Evolutionary conservation across 2,113 vertebrate genomes (phyloP).

Genomic region (Podilymbus podiceps): DNA sequence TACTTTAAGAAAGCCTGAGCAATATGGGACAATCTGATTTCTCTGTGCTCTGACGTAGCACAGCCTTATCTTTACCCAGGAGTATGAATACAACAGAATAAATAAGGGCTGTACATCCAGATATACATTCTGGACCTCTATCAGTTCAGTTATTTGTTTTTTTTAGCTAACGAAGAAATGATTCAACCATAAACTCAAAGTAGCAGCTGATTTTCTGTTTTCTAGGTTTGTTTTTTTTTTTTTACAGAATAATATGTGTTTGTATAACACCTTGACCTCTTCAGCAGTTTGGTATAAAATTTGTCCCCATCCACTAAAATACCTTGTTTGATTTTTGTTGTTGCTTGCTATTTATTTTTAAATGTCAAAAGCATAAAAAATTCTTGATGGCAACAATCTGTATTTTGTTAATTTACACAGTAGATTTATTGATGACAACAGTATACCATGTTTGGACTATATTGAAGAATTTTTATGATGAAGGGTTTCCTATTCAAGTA

Average conservation of each 20-base stretch:
- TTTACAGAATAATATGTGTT: neutral
- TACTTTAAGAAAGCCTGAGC: neutral
- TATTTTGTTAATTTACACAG: neutral
- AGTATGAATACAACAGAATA: neutral
- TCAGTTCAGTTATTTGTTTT: neutral
- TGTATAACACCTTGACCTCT: neutral
- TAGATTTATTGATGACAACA: neutral
- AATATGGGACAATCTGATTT: neutral
- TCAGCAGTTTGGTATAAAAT: neutral
- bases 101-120: neutral
- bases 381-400: neutral
- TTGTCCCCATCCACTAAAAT: neutral
- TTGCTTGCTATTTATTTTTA: neutral
- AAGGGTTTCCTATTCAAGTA: neutral
- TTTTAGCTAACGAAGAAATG: neutral
- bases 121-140: neutral
- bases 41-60: neutral
- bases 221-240: neutral
- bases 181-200: neutral
- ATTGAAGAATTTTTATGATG: neutral
- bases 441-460: fast-evolving
- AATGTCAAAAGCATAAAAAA: neutral
- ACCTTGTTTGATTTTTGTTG: neutral
- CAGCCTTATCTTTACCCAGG: neutral
- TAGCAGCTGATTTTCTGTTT: neutral